Base-by-base conservation (phyloP, 2,797 vertebrate species). In the Borostomias antarcticus region DNA sequence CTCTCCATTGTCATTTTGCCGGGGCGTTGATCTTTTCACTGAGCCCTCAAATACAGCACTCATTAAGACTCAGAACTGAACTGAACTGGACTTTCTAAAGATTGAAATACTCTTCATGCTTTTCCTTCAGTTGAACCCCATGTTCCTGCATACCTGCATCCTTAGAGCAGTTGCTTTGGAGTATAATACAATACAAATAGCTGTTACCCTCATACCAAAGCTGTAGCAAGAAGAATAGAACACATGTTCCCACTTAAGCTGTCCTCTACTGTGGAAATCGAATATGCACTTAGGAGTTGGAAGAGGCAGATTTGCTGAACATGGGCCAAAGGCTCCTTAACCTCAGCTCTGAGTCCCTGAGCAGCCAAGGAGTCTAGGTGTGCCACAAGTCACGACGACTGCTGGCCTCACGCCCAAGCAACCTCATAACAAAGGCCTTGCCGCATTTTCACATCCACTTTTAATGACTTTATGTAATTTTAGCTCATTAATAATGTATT, bases 401-500 rank as follows among this genome's bases (percentile, higher is more conserved):
- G 0, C 26, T 87, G 78, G 81, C 78, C 70, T 35, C 56, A 68
- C 81, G 82, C 83, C 83, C 71, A 32, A 74, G 35, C 70, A 73
- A 71, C 73, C 66, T 80, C 84, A n/a, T 66, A 68, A 84, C 74
- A 69, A 76, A 76, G 63, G 83, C 72, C 29, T 81, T 84, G 80
- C 81, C 79, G 83, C 86, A 83, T 70, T 37, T 79, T 57, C 83
- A 88, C 87, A 89, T 92, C 74, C 73, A 84, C 76, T 87, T 91
- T 92, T 88, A 92, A 93, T 91, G 85, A 89, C 82, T 87, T 87
- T 85, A 86, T 89, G 79, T 90, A 90, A 90, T 91, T 89, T 82
- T 61, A 69, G 60, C 73, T 89, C 76, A 90, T 88, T 84, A 89
- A 91, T 91, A 86, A 90, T 86, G 82, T 85, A 89, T 89, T 75